Evolutionary conservation across 1,140 invertebrate genomes (phyloP).

Genomic region (Hyles euphorbiae): DNA sequence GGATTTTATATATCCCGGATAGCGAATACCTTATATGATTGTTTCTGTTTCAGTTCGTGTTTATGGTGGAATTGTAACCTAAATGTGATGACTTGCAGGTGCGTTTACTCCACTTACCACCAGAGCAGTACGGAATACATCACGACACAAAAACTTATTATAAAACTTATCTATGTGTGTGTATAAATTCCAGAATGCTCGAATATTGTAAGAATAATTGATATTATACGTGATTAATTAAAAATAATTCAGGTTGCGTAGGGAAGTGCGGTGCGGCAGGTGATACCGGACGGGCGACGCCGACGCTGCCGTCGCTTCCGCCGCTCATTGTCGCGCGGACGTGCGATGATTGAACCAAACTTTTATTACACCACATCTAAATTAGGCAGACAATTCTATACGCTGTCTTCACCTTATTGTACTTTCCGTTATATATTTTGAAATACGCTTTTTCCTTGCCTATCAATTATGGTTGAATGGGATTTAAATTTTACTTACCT

Average conservation of each 20-base stretch:
- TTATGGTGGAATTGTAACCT: no score
- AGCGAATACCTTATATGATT: no score
- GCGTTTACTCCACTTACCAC: no score
- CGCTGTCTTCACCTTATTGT: background rate
- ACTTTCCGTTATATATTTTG: constrained; percentile 1
- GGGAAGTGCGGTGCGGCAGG: constrained; percentile 26
- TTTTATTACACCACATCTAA: constrained; percentile 6
- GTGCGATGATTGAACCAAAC: constrained; percentile 28
- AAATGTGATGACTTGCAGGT: no score
- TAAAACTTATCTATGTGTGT: no score
- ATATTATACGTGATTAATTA: constrained; percentile 20
- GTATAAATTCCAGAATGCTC: background rate
- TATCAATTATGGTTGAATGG: no score
- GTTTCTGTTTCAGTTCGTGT: no score
- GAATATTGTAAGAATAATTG: background rate
- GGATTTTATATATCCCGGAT: no score
- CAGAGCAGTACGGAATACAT: no score
- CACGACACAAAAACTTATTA: no score
- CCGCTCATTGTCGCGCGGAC: constrained; percentile 29
- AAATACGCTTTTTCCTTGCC: background rate
- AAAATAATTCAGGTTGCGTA: constrained; percentile 32
- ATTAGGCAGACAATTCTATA: constrained; percentile 1
- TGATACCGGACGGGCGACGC: constrained; percentile 30
- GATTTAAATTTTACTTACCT: no score
- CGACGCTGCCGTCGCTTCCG: constrained; percentile 28